These are phyloP conservation scores for Olivierus martensii DNA, from an alignment of 1,140 invertebrate species.

Conservation along the genomic window DNA sequence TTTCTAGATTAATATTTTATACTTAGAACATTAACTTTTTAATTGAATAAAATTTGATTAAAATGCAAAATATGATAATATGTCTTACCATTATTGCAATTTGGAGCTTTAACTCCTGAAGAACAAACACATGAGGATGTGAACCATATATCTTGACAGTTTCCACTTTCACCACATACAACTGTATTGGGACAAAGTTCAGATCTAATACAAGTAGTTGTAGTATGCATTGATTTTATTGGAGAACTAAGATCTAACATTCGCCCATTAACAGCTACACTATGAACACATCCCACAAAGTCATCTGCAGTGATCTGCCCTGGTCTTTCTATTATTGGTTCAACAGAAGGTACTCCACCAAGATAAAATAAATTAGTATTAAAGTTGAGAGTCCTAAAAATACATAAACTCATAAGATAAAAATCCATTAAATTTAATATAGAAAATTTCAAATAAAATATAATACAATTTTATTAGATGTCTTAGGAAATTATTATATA, in stretches of 20 bases:
- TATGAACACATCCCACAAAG: slow-evolving; percentile 82
- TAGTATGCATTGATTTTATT: slow-evolving; percentile 47
- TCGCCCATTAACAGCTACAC: slow-evolving; percentile 70
- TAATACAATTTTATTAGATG: no score
- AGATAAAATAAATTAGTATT: slow-evolving; percentile 72
- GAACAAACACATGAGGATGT: slow-evolving; percentile 37
- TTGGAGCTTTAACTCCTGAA: slow-evolving; percentile 51
- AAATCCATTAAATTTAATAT: no score
- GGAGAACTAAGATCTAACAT: slow-evolving; percentile 62
- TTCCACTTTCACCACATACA: slow-evolving; percentile 46
- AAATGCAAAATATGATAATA: no score
- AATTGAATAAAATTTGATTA: no score
- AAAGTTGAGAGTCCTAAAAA: slow-evolving; percentile 68
- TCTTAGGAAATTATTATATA: no score
- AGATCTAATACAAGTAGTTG: slow-evolving; percentile 54
- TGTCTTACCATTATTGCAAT: slow-evolving; percentile 44
- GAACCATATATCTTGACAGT: slow-evolving; percentile 69
- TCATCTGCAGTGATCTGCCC: slow-evolving; percentile 82
- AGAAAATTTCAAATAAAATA: no score
- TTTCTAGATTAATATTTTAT: no score
- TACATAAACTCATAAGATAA: no score
- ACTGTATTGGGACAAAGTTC: slow-evolving; percentile 31
- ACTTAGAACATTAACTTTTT: no score
- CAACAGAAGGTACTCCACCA: slow-evolving; percentile 66
- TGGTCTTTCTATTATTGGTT: slow-evolving; percentile 66